These are phyloP conservation scores for Nymphalis urticae DNA, from an alignment of 2,888 invertebrate species.

Conservation along the genomic window DNA sequence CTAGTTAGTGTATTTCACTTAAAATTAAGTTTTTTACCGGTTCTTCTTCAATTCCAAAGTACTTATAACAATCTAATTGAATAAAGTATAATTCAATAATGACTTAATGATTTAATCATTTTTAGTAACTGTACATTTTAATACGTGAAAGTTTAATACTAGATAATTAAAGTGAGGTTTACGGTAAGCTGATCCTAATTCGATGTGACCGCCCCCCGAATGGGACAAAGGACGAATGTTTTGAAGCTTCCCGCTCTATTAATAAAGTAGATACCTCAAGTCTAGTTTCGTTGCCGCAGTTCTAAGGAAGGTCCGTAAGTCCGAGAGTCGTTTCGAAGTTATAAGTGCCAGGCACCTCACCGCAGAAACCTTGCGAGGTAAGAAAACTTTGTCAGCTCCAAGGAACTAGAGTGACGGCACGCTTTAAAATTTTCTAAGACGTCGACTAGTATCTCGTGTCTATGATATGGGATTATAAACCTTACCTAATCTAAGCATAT, in stretches of 20 bases:
- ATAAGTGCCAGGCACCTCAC: conserved; percentile 45
- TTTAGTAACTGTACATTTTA: neutral
- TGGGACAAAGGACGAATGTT: conserved; percentile 36
- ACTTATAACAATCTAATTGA: no score
- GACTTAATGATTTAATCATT: no score
- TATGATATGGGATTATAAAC: neutral
- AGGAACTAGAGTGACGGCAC: conserved; percentile 45
- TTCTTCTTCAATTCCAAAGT: no score
- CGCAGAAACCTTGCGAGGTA: conserved; percentile 44
- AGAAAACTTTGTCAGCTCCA: conserved; percentile 47
- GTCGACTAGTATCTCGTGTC: neutral
- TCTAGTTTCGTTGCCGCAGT: conserved; percentile 45
- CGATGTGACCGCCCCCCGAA: conserved; percentile 22
- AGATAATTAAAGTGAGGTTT: conserved; percentile 8
- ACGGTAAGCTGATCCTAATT: conserved; percentile 25
- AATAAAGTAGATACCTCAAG: conserved; percentile 42
- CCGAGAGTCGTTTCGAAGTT: conserved; percentile 56
- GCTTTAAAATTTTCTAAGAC: conserved; percentile 44
- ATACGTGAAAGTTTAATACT: neutral
- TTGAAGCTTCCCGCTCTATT: conserved; percentile 38
- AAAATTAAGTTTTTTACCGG: no score
- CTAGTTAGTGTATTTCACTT: no score
- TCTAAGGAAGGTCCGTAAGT: conserved; percentile 47
- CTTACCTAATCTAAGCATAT: no score
- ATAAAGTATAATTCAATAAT: no score